Evolutionary conservation across 2,888 invertebrate species (phyloP).

Genomic region (Nysson spinosus): DNA sequence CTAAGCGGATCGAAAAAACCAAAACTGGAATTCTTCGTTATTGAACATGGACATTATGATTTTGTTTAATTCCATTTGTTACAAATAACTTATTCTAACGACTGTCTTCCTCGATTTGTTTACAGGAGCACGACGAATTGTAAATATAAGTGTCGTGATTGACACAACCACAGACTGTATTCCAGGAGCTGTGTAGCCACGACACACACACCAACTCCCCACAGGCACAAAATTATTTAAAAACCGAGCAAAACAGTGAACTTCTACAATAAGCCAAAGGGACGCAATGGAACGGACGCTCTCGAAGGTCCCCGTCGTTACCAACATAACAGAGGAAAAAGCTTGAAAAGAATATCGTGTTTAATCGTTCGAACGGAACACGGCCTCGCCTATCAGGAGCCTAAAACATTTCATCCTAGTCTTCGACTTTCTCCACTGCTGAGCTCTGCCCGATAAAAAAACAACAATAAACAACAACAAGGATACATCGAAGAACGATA

Average conservation of each 20-base stretch:
- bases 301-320: too few relatives aligned
- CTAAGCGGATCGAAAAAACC: conserved; percentile 47
- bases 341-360: conserved; percentile 2
- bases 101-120: too few relatives aligned
- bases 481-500: too few relatives aligned
- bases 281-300: conserved; percentile 7
- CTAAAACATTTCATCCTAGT: conserved; percentile 47
- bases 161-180: conserved; percentile 75
- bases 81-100: too few relatives aligned
- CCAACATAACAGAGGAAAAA: too few relatives aligned
- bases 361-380: conserved; percentile 24
- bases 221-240: conserved; percentile 44
- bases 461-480: too few relatives aligned
- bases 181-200: conserved; percentile 73
- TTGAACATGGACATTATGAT: too few relatives aligned
- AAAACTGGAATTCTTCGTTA: conserved; percentile 69
- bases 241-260: too few relatives aligned
- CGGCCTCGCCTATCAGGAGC: conserved; percentile 29
- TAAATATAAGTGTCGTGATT: conserved; percentile 74
- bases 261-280: conserved; percentile 29
- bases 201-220: conserved; percentile 59
- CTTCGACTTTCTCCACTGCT: conserved; percentile 27
- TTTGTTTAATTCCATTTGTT: too few relatives aligned
- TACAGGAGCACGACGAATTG: conserved; percentile 81
- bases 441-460: too few relatives aligned